Evolutionary conservation across 1,140 invertebrate genomes (phyloP).

Genomic region (Leptinotarsa texana): DNA sequence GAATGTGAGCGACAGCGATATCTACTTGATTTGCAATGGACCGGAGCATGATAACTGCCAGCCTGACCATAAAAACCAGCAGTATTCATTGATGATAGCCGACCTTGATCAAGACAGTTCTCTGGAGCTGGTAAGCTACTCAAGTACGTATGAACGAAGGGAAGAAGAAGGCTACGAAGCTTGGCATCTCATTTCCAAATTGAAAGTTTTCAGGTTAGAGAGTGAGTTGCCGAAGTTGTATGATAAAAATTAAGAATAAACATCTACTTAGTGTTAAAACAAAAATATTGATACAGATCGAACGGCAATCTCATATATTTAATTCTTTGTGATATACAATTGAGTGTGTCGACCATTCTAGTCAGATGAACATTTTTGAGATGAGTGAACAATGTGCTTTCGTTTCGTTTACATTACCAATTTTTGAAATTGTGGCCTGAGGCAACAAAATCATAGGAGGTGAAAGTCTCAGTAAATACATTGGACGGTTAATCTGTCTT

Average conservation of each 20-base stretch:
- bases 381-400: no score
- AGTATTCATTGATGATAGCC: constrained; percentile 69
- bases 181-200: constrained; percentile 63
- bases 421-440: no score
- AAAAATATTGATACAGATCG: neutral
- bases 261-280: neutral
- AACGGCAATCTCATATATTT: neutral
- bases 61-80: constrained; percentile 71
- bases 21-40: constrained; percentile 69
- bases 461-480: no score
- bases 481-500: no score
- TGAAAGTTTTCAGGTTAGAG: constrained; percentile 68
- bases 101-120: constrained; percentile 74
- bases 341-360: no score
- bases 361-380: no score
- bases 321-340: neutral
- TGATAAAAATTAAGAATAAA: constrained; percentile 12
- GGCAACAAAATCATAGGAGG: no score
- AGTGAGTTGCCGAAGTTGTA: constrained; percentile 68
- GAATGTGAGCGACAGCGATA: constrained; percentile 73
- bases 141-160: constrained; percentile 64
- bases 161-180: constrained; percentile 55
- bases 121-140: constrained; percentile 75
- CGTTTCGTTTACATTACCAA: no score
- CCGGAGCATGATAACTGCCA: constrained; percentile 65